phyloP scores from a whole-genome alignment of 2,113 vertebrate species.

The Lepus timidus region DNA sequence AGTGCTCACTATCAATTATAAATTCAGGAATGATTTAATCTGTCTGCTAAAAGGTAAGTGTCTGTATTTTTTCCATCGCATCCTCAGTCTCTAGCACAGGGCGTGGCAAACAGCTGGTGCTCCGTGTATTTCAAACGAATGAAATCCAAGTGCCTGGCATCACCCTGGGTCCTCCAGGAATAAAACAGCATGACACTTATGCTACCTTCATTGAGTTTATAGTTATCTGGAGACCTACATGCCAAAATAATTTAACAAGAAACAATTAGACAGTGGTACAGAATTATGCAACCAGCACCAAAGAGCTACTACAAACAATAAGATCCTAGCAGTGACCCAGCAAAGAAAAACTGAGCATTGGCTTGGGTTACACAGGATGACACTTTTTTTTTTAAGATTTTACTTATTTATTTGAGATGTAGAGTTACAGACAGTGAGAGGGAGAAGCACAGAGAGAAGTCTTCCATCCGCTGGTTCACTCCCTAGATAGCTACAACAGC shows the following conservation, averaged over 20 bases:
- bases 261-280: neutral
- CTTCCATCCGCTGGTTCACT: too few species aligned
- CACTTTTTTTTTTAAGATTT: too few species aligned
- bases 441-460: too few species aligned
- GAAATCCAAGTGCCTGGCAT: neutral
- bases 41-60: neutral
- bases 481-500: too few species aligned
- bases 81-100: neutral
- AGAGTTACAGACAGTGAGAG: too few species aligned
- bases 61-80: neutral
- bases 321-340: neutral
- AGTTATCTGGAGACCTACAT: neutral
- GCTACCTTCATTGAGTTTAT: neutral
- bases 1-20: neutral
- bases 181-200: neutral
- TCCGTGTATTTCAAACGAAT: neutral
- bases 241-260: constrained; percentile 27
- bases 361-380: neutral
- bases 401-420: too few species aligned
- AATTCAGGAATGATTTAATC: constrained; percentile 1
- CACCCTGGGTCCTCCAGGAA: neutral
- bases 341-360: neutral
- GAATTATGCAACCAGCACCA: neutral
- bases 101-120: neutral
- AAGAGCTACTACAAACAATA: neutral